Evolutionary conservation across 2,797 vertebrate species (phyloP), one percentile per base, ranked within the genome.

Genomic region (Acrossocheilus fasciatus): DNA sequence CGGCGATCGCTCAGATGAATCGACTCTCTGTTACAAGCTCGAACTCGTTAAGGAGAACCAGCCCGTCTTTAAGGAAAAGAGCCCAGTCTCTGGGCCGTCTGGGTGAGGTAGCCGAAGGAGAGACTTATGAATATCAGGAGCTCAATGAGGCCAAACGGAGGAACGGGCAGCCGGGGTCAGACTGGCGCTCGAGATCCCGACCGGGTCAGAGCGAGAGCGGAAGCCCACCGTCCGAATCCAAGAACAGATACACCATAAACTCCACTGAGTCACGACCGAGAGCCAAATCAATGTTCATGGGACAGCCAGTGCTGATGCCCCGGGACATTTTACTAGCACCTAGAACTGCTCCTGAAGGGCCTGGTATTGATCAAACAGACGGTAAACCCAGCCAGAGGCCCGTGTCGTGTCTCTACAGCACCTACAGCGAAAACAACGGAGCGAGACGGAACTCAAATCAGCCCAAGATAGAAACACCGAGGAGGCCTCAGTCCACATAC

Each of bases 1-100:
- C 96, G 0, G 92, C 97, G 76, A 96, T 99, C 88, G 95, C 95
- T 0, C 96, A 98, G 90, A 96, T 99, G 94, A 96, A 94, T 91
- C 96, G 94, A 52, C 92, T 98, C 76, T 97, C 97, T 0, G 96
- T 97, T 90, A 96, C 94, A 90, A 96, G 97, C 88, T 99, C 97
- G 0, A 99, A 98, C 91, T 98, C 98, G 0, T 93, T 99, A 52
- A 92, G 95, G 17, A 95, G 96, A 34, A 94, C 93, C 82, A 97
- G 97, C 91, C 96, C 95, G 1, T 96, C 94, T 54, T 81, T 93
- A 20, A 95, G 97, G 86, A 95, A 96, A 90, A 95, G 97, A 78
- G 97, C 97, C 0, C 96, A 95, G 87, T 98, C 97, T 0, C 90
- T 99, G 41, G 97, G 97, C 20, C 95, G 96, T 1, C 93, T 98